Base-by-base conservation (phyloP, 1,140 invertebrate species). In the Mesaphorura yosii region DNA sequence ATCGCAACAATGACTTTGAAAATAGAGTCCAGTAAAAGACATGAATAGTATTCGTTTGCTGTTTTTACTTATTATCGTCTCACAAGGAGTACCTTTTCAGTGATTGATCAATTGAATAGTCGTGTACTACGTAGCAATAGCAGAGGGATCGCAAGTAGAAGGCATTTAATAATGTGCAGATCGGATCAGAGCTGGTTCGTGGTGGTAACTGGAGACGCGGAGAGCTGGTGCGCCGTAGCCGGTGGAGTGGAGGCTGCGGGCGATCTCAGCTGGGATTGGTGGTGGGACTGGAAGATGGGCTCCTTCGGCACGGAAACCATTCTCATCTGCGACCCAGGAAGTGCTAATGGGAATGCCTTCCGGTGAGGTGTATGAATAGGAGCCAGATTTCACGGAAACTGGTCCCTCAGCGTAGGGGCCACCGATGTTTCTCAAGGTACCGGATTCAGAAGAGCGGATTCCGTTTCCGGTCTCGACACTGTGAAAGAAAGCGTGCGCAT, bases 401-500 rank as follows among this genome's bases (percentile, higher is more conserved):
- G 86, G 72, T 17, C 82, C 78, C 17, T 75, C 71, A n/a, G n/a
- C n/a, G n/a, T n/a, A n/a, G 22, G 28, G 27, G 34, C 4, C 27
- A 25, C 28, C 41, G 19, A 17, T 22, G 3, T 38, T 41, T 47
- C 44, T 5, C 5, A 44, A 37, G 14, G 0, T 26, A 15, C 48
- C 55, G 1, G 4, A 1, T 70, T 88, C 86, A 70, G 57, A 68
- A 72, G 71, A 81, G 2, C 81, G 69, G 57, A 88, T 88, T 66
- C 85, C 82, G 70, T 90, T 86, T 10, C 82, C 84, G 53, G 86
- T 88, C 70, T 88, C 84, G 68, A 86, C 80, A 65, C 76, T 66
- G 81, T 66, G 45, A 50, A 0, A 5, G 2, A 1, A 42, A 50
- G 41, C 19, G 19, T 44, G 10, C 10, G 10, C 12, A 10, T 34